Conservation (phyloP, 1,140 invertebrate species). For the Piezodorus guildinii region DNA sequence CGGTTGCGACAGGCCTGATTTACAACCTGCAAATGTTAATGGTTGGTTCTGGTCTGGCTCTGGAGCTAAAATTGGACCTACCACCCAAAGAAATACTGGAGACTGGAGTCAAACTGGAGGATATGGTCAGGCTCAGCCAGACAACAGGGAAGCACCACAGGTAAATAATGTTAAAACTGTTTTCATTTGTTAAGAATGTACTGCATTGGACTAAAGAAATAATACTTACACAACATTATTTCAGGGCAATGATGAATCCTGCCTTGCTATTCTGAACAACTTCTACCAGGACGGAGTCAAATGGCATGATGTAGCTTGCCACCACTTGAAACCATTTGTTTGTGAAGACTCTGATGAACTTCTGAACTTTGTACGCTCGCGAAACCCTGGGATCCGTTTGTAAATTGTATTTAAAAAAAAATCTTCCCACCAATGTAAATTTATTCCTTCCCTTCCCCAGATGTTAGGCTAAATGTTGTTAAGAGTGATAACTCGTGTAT, state of each 20-base stretch:
- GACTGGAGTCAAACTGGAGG: conserved; percentile 81
- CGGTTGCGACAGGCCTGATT: conserved; percentile 72
- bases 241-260: conserved; percentile 79
- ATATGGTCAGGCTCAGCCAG: conserved; percentile 71
- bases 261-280: conserved; percentile 78
- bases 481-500: not conserved
- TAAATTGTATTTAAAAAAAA: conserved; percentile 36
- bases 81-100: conserved; percentile 71
- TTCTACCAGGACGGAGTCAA: conserved; percentile 87
- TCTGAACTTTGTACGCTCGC: conserved; percentile 76
- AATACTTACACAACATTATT: conserved; percentile 23
- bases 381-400: conserved; percentile 70
- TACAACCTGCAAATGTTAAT: conserved; percentile 77
- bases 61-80: conserved; percentile 76
- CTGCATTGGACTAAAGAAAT: too few species aligned
- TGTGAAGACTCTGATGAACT: conserved; percentile 86
- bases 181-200: too few species aligned
- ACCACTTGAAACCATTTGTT: conserved; percentile 84
- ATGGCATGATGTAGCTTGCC: conserved; percentile 85
- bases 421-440: conserved; percentile 3
- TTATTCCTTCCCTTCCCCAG: not conserved
- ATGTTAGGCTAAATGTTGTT: conserved; percentile 8
- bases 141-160: conserved; percentile 80
- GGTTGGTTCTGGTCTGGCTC: conserved; percentile 92
- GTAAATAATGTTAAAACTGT: conserved; percentile 35